Base-by-base conservation (phyloP, 2,888 invertebrate genomes). In the Heliothis peltigera region DNA sequence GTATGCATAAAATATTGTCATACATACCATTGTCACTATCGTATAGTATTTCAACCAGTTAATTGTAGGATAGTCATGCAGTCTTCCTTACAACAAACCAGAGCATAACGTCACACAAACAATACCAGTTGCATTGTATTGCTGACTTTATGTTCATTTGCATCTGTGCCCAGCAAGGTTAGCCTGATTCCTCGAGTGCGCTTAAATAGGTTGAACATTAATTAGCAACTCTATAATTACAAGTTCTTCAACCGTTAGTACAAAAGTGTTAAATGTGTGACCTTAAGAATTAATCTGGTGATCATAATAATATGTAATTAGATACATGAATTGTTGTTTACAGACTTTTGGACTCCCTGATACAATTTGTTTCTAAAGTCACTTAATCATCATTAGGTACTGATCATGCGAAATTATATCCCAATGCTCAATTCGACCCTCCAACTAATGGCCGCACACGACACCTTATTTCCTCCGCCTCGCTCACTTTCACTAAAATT, bases 401-500 rank as follows among this genome's bases (percentile, higher is more conserved):
- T 44, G 17, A 44, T 18, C 1, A 15, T 22, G 7, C 15, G 6
- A n/a, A 46, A 28, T 35, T 52, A 2, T n/a, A 53, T 28, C 18
- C 12, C 35, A 12, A 32, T 32, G 32, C 12, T 32, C 12, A 12
- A 32, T 10, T 32, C 28, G 10, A 10, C 42, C n/a, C 25, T 42
- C 32, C 8, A 53, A 18, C 17, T 10, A 47, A 56, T 56, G 46
- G 35, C 17, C 15, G 15, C 8, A 12, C 6, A 6, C 6, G 12
- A 6, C 6, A 2, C 44, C 22, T 61, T 49, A 49, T 61, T 39
- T 35, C 15, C 32, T 32, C 19, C 12, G 39, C 22, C 19, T 35
- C 28, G n/a, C 35, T 52, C 54, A 73, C 78, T 77, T 76, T 76
- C 75, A 61, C 78, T 58, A 17, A 48, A 64, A 65, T 49, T 53